Evolutionary conservation across 2,888 invertebrate genomes (phyloP).

Genomic region (Tetranychus piercei): DNA sequence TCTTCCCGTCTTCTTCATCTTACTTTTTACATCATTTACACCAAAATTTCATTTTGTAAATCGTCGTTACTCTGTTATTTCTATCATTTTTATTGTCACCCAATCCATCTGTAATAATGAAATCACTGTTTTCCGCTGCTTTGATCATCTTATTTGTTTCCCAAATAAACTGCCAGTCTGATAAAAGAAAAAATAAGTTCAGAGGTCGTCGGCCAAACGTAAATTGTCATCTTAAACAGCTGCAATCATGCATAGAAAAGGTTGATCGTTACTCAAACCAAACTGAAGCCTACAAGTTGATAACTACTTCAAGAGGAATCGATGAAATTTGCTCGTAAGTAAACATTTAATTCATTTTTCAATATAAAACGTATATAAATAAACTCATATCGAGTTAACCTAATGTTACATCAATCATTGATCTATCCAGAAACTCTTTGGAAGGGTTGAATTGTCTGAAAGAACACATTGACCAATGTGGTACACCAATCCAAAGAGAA

Average conservation of each 20-base stretch:
- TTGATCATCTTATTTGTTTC: neutral
- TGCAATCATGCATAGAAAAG: slow-evolving; percentile 31
- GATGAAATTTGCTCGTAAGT: slow-evolving; percentile 10
- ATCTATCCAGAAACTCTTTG: neutral
- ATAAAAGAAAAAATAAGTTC: neutral
- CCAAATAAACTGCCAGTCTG: neutral
- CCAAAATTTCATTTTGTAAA: no score
- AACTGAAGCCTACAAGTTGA: slow-evolving; percentile 13
- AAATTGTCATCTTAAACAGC: neutral
- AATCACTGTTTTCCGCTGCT: neutral
- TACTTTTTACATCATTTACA: no score
- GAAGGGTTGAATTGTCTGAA: neutral
- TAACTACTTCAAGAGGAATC: neutral
- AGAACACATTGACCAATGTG: slow-evolving; percentile 18
- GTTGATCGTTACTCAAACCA: slow-evolving; percentile 11
- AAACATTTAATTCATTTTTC: neutral
- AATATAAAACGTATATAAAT: neutral
- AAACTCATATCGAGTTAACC: neutral
- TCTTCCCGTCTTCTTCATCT: no score
- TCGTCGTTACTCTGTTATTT: neutral
- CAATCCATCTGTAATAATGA: neutral
- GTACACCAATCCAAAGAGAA: slow-evolving; percentile 21
- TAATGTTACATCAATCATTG: no score
- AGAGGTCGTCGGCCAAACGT: neutral
- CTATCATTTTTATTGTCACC: neutral